These are phyloP conservation scores for Drosophila rellima DNA, from an alignment of 2,888 invertebrate species.

Conservation along the genomic window DNA sequence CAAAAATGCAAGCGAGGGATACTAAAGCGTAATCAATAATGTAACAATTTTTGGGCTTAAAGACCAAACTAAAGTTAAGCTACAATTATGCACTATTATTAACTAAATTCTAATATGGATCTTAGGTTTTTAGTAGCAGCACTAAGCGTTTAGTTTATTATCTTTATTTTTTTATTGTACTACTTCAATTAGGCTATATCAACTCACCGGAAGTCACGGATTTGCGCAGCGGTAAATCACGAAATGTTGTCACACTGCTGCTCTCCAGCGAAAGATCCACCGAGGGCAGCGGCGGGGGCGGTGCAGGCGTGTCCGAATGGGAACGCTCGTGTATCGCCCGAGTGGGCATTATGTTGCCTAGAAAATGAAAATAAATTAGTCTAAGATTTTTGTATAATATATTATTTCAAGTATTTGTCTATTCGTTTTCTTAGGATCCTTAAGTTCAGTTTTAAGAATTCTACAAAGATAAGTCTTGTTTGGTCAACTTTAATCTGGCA, in stretches of 20 bases:
- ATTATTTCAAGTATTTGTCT: not conserved
- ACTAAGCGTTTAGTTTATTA: slow-evolving; percentile 40
- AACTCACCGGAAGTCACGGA: slow-evolving; percentile 90
- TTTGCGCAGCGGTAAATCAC: slow-evolving; percentile 95
- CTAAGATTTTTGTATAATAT: too few species aligned
- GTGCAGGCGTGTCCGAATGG: slow-evolving; percentile 92
- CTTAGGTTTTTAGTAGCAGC: slow-evolving; percentile 63
- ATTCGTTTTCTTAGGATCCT: not conserved
- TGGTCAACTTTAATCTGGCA: not conserved
- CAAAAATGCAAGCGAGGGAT: slow-evolving; percentile 57
- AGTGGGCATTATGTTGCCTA: slow-evolving; percentile 73
- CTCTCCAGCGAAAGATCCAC: slow-evolving; percentile 97
- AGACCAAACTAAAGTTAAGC: slow-evolving; percentile 56
- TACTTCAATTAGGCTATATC: not conserved
- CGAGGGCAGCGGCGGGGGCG: slow-evolving; percentile 92
- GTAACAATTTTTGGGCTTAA: slow-evolving; percentile 29
- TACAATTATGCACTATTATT: slow-evolving; percentile 47
- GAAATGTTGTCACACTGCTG: slow-evolving; percentile 97
- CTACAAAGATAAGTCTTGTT: not conserved
- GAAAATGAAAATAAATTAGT: too few species aligned
- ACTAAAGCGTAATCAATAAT: slow-evolving; percentile 57
- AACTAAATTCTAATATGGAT: slow-evolving; percentile 25
- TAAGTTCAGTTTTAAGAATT: not conserved
- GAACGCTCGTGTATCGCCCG: slow-evolving; percentile 93
- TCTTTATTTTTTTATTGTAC: not conserved